Percentiles rank a stretch among this genome's conserved stretches.
Evolutionary conservation across 2,888 invertebrate genomes (phyloP).

Genomic region (Agrotis clavis): DNA sequence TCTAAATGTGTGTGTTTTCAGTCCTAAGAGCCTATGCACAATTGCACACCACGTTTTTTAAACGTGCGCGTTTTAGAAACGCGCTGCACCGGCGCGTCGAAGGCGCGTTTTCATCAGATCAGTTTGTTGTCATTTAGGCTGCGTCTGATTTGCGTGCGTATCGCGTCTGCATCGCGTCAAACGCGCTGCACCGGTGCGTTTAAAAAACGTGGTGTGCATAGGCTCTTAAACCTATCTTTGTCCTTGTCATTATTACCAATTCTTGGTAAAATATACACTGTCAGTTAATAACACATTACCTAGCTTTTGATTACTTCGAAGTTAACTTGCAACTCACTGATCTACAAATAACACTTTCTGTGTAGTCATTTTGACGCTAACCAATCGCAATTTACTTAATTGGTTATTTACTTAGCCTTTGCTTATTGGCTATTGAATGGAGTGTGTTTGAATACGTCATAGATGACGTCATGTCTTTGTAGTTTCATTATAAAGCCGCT

Average conservation of each 20-base stretch:
- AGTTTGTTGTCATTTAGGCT: no score
- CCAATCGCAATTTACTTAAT: conserved; percentile 42
- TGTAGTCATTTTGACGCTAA: conserved; percentile 29
- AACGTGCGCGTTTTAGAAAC: no score
- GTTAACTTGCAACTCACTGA: conserved; percentile 51
- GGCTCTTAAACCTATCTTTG: no score
- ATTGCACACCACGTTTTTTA: no score
- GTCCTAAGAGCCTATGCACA: no score
- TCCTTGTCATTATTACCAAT: conserved; percentile 4
- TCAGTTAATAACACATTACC: conserved; percentile 18
- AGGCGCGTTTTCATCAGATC: no score
- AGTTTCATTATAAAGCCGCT: background rate
- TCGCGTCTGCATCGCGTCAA: no score
- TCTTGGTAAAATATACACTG: conserved; percentile 31
- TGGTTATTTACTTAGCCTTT: conserved; percentile 19
- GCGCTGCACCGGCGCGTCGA: no score
- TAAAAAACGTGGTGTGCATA: no score
- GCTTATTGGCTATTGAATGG: conserved; percentile 19
- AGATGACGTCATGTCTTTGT: conserved; percentile 19
- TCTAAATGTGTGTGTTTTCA: no score
- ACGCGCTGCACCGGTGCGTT: no score
- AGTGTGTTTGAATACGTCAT: conserved; percentile 29
- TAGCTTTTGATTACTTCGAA: conserved; percentile 40
- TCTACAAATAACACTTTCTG: conserved; percentile 32
- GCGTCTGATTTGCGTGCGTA: no score